Base-by-base conservation (phyloP, 2,113 vertebrate species). In the Athene cunicularia region DNA sequence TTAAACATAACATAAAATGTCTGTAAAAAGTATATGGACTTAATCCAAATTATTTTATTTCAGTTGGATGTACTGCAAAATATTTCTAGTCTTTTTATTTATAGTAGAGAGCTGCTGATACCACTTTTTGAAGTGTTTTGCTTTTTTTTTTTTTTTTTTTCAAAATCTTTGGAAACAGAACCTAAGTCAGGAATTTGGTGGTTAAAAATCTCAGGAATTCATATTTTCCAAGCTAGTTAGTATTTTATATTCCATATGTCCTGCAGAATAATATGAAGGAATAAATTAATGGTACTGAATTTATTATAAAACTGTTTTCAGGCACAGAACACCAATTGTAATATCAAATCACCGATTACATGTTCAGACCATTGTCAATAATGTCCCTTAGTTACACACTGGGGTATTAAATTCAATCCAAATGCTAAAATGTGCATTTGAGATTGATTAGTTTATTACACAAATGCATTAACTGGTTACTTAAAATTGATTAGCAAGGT, bases 381-480 rank as follows among this genome's bases (percentile, higher is more conserved):
- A 80, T 93, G 41, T 79, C 56, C 80, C 27, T 91, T 95, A 96
- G 95, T 95, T 95, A 63, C 58, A 91, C 53, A 47, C n/a, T 81
- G 72, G 21, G 30, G n/a, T 94, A 88, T 93, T 96, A 95, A 93
- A 94, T 96, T 97, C 64, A 97, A 75, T 74, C 80, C 64, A 95
- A 93, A 95, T 86, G 37, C 33, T 86, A 92, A 88, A 88, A 92
- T 86, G 86, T 70, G 50, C 53, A 84, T 94, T 95, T 96, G 93
- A 95, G 72, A 97, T 96, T 92, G 96, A 96, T 97, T 95, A 93
- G 79, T 95, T 96, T 96, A 95, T 96, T 90, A 89, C 27, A 76
- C 86, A 97, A 96, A 93, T 95, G 47, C 75, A 91, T 96, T 96
- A 92, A 28, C 32, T 87, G 18, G 91, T 91, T 97, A 90, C 77